Conservation (phyloP, 2,888 invertebrate species). For the Zaprionus lineosus region DNA sequence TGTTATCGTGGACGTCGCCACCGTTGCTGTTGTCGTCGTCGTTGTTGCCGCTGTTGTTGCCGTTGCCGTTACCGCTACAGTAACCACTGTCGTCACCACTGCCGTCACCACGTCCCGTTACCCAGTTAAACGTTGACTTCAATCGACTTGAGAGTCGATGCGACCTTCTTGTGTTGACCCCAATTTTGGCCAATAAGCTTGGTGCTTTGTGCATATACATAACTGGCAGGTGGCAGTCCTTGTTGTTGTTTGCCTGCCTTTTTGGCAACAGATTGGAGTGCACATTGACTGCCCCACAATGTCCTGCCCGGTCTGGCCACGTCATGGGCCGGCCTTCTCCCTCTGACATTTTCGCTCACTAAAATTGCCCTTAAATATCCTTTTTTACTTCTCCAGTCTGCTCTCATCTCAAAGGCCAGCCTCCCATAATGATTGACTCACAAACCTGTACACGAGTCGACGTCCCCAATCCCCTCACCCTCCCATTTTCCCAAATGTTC, state of each 20-base stretch:
- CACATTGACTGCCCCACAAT: conserved; percentile 11
- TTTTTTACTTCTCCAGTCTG: not conserved
- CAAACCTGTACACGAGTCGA: too few relatives aligned
- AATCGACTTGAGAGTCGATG: conserved; percentile 10
- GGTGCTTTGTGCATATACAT: conserved; percentile 43
- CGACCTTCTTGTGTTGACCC: conserved; percentile 74
- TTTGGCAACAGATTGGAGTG: conserved; percentile 49
- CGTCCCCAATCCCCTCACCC: too few relatives aligned
- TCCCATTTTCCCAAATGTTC: too few relatives aligned
- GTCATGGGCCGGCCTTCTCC: too few relatives aligned
- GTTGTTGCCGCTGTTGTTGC: conserved; percentile 10
- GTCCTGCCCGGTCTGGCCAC: not conserved
- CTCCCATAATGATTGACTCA: conserved; percentile 69
- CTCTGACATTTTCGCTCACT: conserved; percentile 42
- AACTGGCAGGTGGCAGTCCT: conserved; percentile 48
- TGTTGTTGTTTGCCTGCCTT: conserved; percentile 18
- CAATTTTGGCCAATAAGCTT: conserved; percentile 70
- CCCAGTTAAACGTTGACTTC: conserved; percentile 11
- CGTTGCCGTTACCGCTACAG: conserved; percentile 29
- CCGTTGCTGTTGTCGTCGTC: conserved; percentile 3
- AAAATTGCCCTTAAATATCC: conserved; percentile 18
- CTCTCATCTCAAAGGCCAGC: conserved; percentile 62
- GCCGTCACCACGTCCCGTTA: too few relatives aligned
- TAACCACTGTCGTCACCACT: not conserved
- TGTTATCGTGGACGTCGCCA: conserved; percentile 66